phyloP scores from a whole-genome alignment of 2,888 invertebrate species.

The Hemithea aestivaria region DNA sequence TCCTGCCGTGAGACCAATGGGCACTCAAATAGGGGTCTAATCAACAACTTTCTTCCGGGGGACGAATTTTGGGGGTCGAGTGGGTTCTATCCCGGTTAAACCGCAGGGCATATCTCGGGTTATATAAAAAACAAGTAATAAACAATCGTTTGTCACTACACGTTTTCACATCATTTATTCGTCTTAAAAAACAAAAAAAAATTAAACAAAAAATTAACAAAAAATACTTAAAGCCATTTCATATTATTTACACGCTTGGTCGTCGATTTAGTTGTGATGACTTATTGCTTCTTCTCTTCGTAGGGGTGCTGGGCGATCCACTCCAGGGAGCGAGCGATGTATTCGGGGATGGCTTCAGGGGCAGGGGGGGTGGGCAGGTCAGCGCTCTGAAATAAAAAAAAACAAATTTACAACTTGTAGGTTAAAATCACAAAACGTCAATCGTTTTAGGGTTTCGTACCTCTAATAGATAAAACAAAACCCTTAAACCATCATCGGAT shows the following conservation, averaged over 20 bases:
- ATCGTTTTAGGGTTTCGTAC: too few species aligned
- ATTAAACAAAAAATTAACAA: conserved; percentile 31
- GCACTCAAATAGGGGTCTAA: too few species aligned
- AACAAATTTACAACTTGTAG: not conserved
- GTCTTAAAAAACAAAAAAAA: conserved; percentile 20
- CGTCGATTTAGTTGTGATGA: conserved; percentile 20
- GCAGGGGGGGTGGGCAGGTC: conserved; percentile 54
- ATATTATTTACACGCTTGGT: conserved; percentile 22
- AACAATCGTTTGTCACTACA: conserved; percentile 18
- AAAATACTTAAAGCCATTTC: conserved; percentile 34
- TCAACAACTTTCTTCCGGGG: too few species aligned
- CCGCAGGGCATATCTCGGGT: not conserved
- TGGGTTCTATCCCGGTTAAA: too few species aligned
- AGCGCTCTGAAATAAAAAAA: conserved; percentile 39
- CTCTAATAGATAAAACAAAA: too few species aligned
- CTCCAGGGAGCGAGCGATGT: conserved; percentile 60
- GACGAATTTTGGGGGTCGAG: too few species aligned
- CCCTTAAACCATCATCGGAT: too few species aligned
- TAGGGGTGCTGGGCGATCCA: conserved; percentile 70
- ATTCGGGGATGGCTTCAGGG: conserved; percentile 65
- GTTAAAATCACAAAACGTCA: too few species aligned
- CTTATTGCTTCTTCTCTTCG: conserved; percentile 31
- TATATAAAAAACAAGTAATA: too few species aligned
- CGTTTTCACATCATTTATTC: conserved; percentile 35
- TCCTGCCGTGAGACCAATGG: too few species aligned